Evolutionary conservation across 2,113 vertebrate species (phyloP), one percentile per base, ranked within the genome.

Genomic region (Micronycteris hirsuta): DNA sequence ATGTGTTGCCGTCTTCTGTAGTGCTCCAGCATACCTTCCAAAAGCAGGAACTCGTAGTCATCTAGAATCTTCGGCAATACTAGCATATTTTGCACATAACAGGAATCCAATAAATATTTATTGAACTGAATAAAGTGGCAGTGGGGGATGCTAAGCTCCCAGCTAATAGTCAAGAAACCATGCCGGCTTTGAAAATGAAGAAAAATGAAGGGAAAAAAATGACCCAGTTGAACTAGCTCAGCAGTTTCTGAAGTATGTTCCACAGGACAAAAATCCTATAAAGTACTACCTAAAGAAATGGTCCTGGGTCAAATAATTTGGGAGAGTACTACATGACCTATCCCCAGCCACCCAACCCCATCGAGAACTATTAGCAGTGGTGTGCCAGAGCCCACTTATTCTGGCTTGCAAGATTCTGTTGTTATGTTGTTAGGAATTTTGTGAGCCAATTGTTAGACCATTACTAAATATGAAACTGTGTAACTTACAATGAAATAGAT

Each of bases 61-160:
- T 94, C 61, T 63, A 90, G 95, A 85, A 65, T 49, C 78, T 63
- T 94, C 93, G 74, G 41, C 68, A 61, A 36, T 19, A 22, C 63
- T 68, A 63, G 68, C 49, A 89, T 56, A 49, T 77, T 96, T 93
- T 96, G 56, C 73, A 70, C 52, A 49, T 67, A 94, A 83, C 41
- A 83, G 82, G 73, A 96, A 61, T 84, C 85, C 81, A 73, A 85
- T 96, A 87, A 96, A 90, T 96, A 95, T 77, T 95, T 97, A 89
- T 52, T 52, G 83, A 89, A 68, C 43, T 82, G 67, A 95, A 68
- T 77, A 91, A 78, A 61, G 43, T 93, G 71, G 58, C 84, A 81
- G 14, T 86, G 45, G 0, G 2, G 77, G 78, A 58, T 83, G 78
- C 43, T 78, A 96, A 88, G 43, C 49, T 91, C 86, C 54, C 89